Evolutionary conservation across 2,797 vertebrate genomes (phyloP), one percentile per base, ranked within the genome.

Genomic region (Thaleichthys pacificus): DNA sequence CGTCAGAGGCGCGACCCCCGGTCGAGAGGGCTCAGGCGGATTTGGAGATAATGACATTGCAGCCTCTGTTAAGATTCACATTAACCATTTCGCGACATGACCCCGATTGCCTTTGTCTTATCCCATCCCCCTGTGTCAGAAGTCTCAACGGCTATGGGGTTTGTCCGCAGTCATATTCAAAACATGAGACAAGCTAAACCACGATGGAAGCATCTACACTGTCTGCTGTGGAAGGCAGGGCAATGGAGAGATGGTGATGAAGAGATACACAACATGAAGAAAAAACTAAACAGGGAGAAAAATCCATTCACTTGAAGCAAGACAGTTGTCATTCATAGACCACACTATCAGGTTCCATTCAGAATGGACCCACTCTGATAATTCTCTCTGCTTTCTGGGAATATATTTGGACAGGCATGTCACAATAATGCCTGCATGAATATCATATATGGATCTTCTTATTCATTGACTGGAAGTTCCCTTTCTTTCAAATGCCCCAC

Each of bases 11-110:
- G 69, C 85, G 73, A 86, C 85, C 84, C 82, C 84, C 68, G 73
- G 79, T 89, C 77, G 84, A 90, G 88, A 83, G 85, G 84, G 83
- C 87, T 91, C 89, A 84, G 64, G 38, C 38, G 21, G 38, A 66
- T 49, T 89, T 88, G 78, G 81, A 90, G 86, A 90, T 91, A 90
- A 66, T 66, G 89, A 91, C 87, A 89, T 85, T 74, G 82, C 81
- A 77, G 80, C 82, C 81, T 78, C 86, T 84, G 88, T 89, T 91
- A 89, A 90, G 64, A 89, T 91, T 91, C 86, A 83, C 83, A 89
- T 91, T 89, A 88, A 89, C 87, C 81, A 80, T 90, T 86, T 89
- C 86, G 79, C 72, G 77, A 71, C 83, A 80, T 56, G 71, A 87
- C 86, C 86, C 76, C 30, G 15, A 85, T 83, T 87, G 77, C 79